Percentiles rank a stretch among this genome's conserved stretches.
Evolutionary conservation across 1,140 invertebrate species (phyloP).

Genomic region (Hesperophylax magnus): DNA sequence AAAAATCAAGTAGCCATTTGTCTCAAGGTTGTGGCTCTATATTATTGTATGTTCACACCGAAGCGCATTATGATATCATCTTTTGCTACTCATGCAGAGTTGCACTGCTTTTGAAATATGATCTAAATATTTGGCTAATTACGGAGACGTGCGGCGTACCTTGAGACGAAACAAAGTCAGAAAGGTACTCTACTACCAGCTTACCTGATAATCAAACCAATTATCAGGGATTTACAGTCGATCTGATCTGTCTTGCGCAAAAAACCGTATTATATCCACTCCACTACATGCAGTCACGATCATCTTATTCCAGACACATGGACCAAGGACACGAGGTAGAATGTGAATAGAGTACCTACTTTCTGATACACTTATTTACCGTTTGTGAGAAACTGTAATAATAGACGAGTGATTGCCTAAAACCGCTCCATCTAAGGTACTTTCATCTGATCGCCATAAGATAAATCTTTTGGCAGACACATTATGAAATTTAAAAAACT

Average conservation of each 20-base stretch:
- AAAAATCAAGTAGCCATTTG: too few relatives aligned
- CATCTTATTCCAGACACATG: conserved; percentile 12
- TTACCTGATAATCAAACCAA: conserved; percentile 32
- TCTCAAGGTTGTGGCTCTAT: too few relatives aligned
- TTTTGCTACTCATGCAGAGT: too few relatives aligned
- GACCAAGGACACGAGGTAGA: background rate
- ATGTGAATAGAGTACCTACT: background rate
- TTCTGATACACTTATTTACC: background rate
- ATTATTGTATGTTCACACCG: too few relatives aligned
- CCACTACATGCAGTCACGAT: conserved; percentile 30
- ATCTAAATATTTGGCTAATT: conserved; percentile 29
- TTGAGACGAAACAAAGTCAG: conserved; percentile 10
- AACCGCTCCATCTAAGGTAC: too few relatives aligned
- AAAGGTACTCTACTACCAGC: background rate
- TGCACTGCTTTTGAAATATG: conserved; percentile 7
- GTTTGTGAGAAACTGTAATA: too few relatives aligned
- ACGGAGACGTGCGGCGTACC: conserved; percentile 21
- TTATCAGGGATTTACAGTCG: conserved; percentile 29
- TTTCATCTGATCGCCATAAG: conserved; percentile 1
- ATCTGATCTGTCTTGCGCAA: conserved; percentile 20
- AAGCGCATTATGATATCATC: too few relatives aligned
- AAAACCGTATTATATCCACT: background rate
- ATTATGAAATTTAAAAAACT: conserved; percentile 13
- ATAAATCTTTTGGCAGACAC: background rate
- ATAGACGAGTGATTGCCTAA: too few relatives aligned